phyloP scores from a whole-genome alignment of 2,113 vertebrate genomes.

The Callithrix jacchus region DNA sequence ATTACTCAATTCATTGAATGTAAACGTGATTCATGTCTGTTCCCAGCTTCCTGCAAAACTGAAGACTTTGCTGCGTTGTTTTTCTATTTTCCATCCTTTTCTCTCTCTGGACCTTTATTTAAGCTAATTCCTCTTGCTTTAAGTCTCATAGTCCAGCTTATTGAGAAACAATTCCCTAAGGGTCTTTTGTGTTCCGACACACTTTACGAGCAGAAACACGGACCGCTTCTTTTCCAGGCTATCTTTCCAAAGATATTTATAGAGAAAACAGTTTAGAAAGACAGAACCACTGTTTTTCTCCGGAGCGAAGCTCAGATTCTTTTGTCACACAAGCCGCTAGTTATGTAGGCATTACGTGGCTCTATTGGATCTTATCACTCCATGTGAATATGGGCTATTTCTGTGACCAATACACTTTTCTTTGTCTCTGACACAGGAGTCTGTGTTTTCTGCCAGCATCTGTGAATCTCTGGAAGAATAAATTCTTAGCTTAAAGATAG shows the following conservation, averaged over 20 bases:
- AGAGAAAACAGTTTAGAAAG: background rate
- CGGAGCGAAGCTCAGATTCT: background rate
- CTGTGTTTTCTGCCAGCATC: background rate
- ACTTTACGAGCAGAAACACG: background rate
- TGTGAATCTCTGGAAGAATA: background rate
- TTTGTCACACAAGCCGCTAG: background rate
- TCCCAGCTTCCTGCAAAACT: background rate
- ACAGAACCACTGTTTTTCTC: background rate
- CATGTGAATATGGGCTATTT: background rate
- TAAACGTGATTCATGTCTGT: background rate
- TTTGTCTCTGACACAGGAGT: background rate
- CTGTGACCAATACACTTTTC: background rate
- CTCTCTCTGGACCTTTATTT: background rate
- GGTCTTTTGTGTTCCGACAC: background rate
- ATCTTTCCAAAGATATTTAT: background rate
- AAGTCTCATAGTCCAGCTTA: background rate
- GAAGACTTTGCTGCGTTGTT: background rate
- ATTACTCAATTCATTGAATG: background rate
- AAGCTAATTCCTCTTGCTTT: background rate
- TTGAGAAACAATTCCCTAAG: background rate
- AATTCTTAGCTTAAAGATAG: background rate
- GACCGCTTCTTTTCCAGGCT: background rate
- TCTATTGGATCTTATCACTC: background rate
- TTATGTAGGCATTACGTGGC: fast-evolving
- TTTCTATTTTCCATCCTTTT: background rate